Percentiles rank a stretch among this genome's conserved stretches.
These are phyloP conservation scores for Baccha elongata DNA, from an alignment of 2,888 invertebrate genomes.

Conservation along the genomic window DNA sequence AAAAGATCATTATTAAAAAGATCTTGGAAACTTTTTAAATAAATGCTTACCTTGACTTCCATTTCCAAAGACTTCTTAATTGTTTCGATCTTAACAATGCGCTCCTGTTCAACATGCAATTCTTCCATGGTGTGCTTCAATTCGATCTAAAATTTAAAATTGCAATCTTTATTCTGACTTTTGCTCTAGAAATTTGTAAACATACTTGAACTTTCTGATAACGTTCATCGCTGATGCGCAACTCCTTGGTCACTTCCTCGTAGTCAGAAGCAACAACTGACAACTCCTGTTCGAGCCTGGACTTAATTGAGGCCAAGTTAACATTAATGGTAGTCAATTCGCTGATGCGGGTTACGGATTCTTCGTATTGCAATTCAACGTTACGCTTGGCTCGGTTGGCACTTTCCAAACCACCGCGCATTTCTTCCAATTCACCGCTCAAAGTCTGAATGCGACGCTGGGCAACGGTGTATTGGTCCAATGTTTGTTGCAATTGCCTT, in stretches of 20 bases:
- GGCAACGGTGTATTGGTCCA: constrained; percentile 95
- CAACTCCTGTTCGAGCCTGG: constrained; percentile 97
- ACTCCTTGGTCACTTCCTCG: constrained; percentile 98
- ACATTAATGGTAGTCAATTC: constrained; percentile 97
- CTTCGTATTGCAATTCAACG: constrained; percentile 95
- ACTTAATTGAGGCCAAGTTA: constrained; percentile 95
- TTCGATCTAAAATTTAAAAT: constrained; percentile 86
- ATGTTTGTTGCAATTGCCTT: constrained; percentile 96
- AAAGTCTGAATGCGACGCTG: constrained; percentile 95
- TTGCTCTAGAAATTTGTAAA: constrained; percentile 16
- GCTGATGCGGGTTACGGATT: constrained; percentile 94
- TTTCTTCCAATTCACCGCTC: constrained; percentile 97
- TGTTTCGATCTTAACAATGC: constrained; percentile 97
- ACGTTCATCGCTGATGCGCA: constrained; percentile 96
- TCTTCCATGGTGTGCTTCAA: constrained; percentile 96
- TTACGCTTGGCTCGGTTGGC: constrained; percentile 95
- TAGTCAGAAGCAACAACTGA: constrained; percentile 96
- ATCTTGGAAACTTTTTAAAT: neutral
- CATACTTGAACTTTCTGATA: constrained; percentile 93
- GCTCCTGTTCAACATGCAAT: constrained; percentile 97
- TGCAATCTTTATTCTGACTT: neutral
- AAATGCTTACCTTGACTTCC: constrained; percentile 90
- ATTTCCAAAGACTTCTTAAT: constrained; percentile 98
- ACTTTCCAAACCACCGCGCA: constrained; percentile 95
- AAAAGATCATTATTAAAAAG: neutral